These are phyloP conservation scores for Embidobia sp. DNA, from an alignment of 2,888 invertebrate genomes.

Conservation along the genomic window DNA sequence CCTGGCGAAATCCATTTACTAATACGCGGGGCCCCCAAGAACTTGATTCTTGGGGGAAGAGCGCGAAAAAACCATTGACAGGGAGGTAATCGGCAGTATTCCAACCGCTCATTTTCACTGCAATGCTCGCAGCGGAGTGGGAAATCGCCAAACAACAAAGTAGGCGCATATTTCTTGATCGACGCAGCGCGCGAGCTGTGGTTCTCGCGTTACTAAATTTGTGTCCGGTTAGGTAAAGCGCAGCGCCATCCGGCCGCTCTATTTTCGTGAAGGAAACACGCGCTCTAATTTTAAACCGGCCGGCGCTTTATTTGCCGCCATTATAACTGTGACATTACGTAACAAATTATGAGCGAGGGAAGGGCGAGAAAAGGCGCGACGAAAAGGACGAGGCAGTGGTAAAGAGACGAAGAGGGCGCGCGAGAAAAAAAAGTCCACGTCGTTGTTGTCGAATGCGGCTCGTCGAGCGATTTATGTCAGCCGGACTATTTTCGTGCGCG, in stretches of 20 bases:
- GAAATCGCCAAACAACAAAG: too few species aligned
- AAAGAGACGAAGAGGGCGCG: slow-evolving; percentile 18
- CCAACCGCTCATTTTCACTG: too few species aligned
- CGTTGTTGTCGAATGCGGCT: slow-evolving; percentile 58
- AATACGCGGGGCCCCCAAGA: too few species aligned
- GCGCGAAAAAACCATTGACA: too few species aligned
- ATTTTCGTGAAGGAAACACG: slow-evolving; percentile 79
- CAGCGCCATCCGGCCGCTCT: slow-evolving; percentile 76
- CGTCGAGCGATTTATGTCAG: slow-evolving; percentile 61
- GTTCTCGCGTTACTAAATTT: slow-evolving; percentile 73
- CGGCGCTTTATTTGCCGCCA: slow-evolving; percentile 68
- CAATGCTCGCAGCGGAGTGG: too few species aligned
- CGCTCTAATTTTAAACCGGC: slow-evolving; percentile 79
- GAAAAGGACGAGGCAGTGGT: background rate
- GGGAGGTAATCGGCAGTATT: too few species aligned
- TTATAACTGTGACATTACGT: slow-evolving; percentile 57
- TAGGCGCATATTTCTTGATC: slow-evolving; percentile 48
- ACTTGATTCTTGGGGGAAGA: too few species aligned
- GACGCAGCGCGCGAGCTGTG: slow-evolving; percentile 27
- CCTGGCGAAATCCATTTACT: too few species aligned
- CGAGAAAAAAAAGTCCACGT: slow-evolving; percentile 20
- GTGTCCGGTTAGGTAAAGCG: slow-evolving; percentile 71
- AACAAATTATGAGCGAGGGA: slow-evolving; percentile 55
- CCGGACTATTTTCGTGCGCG: slow-evolving; percentile 42
- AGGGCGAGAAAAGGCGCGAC: background rate